A percentile compares a stretch with the other conserved stretches of the same genome.
These are phyloP conservation scores for Neodiprion pinetum DNA, from an alignment of 1,140 invertebrate species.

Conservation along the genomic window DNA sequence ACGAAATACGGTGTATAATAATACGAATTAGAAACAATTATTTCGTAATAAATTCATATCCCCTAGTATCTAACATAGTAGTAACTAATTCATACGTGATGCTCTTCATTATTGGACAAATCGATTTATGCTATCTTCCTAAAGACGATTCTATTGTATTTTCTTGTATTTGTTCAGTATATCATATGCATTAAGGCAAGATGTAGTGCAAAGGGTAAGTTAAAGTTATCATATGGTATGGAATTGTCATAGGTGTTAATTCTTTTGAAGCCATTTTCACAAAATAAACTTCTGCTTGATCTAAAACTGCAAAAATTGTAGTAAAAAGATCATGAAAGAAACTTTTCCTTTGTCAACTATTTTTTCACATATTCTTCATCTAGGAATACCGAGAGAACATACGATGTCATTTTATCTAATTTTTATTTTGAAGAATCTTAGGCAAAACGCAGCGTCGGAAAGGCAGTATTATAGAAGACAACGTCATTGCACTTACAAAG, in stretches of 20 bases:
- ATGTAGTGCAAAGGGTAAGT: not conserved
- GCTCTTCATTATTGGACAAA: slow-evolving; percentile 4
- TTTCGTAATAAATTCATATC: slow-evolving; percentile 14
- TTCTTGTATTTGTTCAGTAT: not conserved
- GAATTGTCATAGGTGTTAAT: not conserved
- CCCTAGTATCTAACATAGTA: slow-evolving; percentile 39
- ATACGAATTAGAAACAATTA: slow-evolving; percentile 28
- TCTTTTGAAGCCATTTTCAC: not conserved
- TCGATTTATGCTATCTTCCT: slow-evolving; percentile 2
- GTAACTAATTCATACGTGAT: slow-evolving; percentile 38
- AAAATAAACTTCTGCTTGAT: not conserved
- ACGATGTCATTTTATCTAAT: not conserved
- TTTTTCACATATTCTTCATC: not conserved
- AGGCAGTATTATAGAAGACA: no score
- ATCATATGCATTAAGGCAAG: slow-evolving; percentile 7
- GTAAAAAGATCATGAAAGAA: not conserved
- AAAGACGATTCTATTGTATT: not conserved
- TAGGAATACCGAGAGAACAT: not conserved
- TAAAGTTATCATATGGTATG: not conserved
- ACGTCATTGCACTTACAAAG: no score
- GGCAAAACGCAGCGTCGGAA: not conserved
- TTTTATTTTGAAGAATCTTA: not conserved
- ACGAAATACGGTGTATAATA: slow-evolving; percentile 33
- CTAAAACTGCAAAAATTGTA: not conserved
- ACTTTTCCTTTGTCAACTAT: not conserved